Conservation (phyloP, 37 sponge, comb jelly and placozoan genomes). For the Haliclona indistincta region DNA sequence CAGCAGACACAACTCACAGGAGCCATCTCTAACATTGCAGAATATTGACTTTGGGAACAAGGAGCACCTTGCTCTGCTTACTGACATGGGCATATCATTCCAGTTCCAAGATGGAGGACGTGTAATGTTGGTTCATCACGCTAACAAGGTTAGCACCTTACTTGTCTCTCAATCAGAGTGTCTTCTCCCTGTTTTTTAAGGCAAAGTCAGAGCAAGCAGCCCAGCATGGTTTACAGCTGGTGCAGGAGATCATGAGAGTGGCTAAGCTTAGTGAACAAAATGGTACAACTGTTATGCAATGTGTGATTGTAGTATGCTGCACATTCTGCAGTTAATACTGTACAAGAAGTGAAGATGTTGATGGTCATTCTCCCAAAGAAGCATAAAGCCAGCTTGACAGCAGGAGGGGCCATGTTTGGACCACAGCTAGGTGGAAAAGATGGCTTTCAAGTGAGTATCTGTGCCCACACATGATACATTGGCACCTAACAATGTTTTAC, state of each 20-base stretch:
- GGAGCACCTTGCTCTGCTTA: slow-evolving; percentile 44
- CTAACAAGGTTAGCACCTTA: not conserved
- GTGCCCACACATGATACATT: slow-evolving; percentile 6
- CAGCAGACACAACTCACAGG: too few species aligned
- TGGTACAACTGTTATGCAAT: not conserved
- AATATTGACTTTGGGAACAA: slow-evolving; percentile 52
- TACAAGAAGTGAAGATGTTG: slow-evolving; percentile 17
- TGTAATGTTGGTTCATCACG: slow-evolving; percentile 36
- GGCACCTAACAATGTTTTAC: not conserved
- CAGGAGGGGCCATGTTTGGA: slow-evolving; percentile 71
- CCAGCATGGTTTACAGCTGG: slow-evolving; percentile 62
- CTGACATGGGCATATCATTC: slow-evolving; percentile 61
- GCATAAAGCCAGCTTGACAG: slow-evolving; percentile 12
- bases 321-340: not conserved
- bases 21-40: too few species aligned
- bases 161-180: not conserved
- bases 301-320: not conserved
- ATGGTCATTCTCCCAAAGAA: slow-evolving; percentile 6
- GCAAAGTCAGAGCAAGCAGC: slow-evolving; percentile 60
- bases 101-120: slow-evolving; percentile 27
- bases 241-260: slow-evolving; percentile 66
- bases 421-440: slow-evolving; percentile 33
- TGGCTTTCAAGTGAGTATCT: slow-evolving; percentile 30
- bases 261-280: not conserved
- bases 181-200: slow-evolving; percentile 3